Conservation (phyloP, 2,113 vertebrate genomes). For the Ceyx melanurus region DNA sequence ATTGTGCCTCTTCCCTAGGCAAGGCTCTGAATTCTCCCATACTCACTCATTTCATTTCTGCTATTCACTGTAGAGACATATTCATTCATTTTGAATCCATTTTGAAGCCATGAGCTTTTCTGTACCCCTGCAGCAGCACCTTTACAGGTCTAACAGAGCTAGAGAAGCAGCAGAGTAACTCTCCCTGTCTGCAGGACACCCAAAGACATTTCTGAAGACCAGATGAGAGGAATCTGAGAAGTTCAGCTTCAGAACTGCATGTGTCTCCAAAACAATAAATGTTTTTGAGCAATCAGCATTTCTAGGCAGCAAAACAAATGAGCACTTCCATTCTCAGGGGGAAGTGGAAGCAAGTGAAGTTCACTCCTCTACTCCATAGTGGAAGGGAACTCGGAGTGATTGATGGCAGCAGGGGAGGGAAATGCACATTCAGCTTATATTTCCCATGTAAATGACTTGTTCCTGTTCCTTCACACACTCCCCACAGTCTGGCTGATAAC, state of each 20-base stretch:
- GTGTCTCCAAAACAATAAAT: neutral
- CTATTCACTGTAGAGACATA: neutral
- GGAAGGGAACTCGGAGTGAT: conserved; percentile 39
- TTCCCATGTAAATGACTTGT: conserved; percentile 50
- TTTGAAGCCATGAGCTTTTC: neutral
- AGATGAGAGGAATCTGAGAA: neutral
- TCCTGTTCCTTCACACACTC: conserved; percentile 24
- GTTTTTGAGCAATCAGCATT: conserved; percentile 53
- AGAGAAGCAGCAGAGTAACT: neutral
- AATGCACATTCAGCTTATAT: conserved; percentile 55
- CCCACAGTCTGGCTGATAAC: neutral
- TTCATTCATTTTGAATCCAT: neutral
- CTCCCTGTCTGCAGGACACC: neutral
- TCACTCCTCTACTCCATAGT: neutral
- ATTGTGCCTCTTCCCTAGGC: neutral
- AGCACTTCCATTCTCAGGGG: conserved; percentile 2
- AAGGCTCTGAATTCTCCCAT: neutral
- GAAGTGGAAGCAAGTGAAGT: conserved; percentile 34
- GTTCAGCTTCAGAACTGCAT: neutral
- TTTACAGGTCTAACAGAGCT: neutral
- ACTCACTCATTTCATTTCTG: neutral
- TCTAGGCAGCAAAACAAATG: conserved; percentile 37
- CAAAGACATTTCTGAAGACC: neutral
- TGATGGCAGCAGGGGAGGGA: conserved; percentile 38
- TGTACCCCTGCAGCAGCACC: neutral